Evolutionary conservation across 2,797 vertebrate genomes (phyloP), one percentile per base, ranked within the genome.

Genomic region (Strix occidentalis): DNA sequence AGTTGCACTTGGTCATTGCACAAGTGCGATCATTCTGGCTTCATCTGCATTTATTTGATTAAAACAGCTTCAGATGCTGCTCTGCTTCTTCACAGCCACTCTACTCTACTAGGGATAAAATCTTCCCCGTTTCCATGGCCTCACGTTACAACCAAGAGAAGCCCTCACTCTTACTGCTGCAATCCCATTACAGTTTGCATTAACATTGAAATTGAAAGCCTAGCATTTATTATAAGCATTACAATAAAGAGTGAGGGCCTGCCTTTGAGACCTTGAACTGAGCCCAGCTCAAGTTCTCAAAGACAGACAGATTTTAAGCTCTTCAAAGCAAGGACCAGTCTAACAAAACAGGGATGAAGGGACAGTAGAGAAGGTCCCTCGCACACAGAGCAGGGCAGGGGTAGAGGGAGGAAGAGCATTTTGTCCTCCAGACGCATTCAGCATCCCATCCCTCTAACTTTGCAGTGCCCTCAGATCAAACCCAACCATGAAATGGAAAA

Each of bases 381-480:
- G 1, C 9, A 6, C 25, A 3, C 2, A 23, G 43, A 43, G 26
- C 6, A 5, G 56, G 58, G 17, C 19, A 24, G 16, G 15, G n/a
- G 16, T 19, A n/a, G 31, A 31, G 15, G 19, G 14, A 46, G 6
- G n/a, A 61, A 7, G 14, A 46, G 12, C 1, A 0, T n/a, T 31
- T 31, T 10, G 16, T 48, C 46, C 74, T 54, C 51, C 45, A 37
- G 50, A 6, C 33, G 31, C 63, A 11, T 19, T 72, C 37, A 21
- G 31, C 60, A 43, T 31, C 71, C 31, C 66, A 33, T 7, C 43
- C n/a, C 48, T 11, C 51, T 33, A 20, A 39, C 33, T 65, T 28
- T 3, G 2, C 1, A 31, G 25, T 1, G 7, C n/a, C 41, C 60
- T 65, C 26, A 46, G 15, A 81, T 33, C 69, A 84, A 72, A 60